These are phyloP conservation scores for Drosophila nigricruria DNA, from an alignment of 2,888 invertebrate genomes.

Conservation along the genomic window DNA sequence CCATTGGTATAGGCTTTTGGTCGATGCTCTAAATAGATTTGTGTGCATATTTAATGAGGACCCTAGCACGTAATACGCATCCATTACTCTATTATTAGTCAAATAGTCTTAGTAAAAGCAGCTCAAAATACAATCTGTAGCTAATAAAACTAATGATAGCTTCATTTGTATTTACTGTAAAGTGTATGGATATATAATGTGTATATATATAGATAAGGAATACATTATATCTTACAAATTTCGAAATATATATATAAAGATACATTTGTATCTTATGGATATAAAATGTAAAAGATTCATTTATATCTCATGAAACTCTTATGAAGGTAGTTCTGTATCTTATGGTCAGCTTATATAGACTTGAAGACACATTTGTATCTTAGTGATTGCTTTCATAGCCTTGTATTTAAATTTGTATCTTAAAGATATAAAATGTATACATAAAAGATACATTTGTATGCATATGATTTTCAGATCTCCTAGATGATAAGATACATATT, in stretches of 20 bases:
- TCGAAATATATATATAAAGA: too few relatives aligned
- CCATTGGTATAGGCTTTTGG: neutral
- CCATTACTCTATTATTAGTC: neutral
- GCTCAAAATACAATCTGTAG: neutral
- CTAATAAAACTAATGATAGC: neutral
- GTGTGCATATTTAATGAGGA: constrained; percentile 3
- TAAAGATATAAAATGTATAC: neutral
- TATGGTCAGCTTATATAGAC: neutral
- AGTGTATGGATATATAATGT: too few relatives aligned
- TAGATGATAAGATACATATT: neutral
- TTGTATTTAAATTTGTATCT: too few relatives aligned
- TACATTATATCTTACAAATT: too few relatives aligned
- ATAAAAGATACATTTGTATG: neutral
- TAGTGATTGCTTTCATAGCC: neutral
- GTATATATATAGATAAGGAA: too few relatives aligned
- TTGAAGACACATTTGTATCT: neutral
- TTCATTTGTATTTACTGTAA: neutral
- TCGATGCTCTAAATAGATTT: neutral
- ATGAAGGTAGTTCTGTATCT: too few relatives aligned
- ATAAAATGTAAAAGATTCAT: too few relatives aligned
- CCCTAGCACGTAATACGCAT: constrained; percentile 1
- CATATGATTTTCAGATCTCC: neutral
- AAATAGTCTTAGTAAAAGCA: too few relatives aligned
- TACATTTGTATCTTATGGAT: too few relatives aligned
- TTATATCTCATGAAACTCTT: too few relatives aligned